phyloP scores from a whole-genome alignment of 2,888 invertebrate genomes.

The Amiota minor region DNA sequence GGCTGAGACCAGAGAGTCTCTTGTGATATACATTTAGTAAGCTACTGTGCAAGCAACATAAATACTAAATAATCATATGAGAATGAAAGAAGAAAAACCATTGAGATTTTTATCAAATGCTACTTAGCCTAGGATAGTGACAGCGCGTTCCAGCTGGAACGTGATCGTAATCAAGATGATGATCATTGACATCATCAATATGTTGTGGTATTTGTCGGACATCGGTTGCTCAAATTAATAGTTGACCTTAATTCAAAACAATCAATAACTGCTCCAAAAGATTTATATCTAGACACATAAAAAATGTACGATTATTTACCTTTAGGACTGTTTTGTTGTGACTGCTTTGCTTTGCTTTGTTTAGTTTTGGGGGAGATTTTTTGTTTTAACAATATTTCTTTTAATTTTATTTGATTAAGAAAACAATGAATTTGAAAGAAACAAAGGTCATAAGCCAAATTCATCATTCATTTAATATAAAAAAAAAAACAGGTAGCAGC shows the following conservation, averaged over 20 bases:
- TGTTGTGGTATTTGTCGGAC: background rate
- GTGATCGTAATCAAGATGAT: background rate
- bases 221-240: slow-evolving; percentile 32
- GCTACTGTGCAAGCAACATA: slow-evolving; percentile 10
- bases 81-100: background rate
- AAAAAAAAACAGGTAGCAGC: too few species aligned
- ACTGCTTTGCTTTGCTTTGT: slow-evolving; percentile 1
- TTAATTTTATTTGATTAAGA: too few species aligned
- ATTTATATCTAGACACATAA: slow-evolving; percentile 22
- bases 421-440: background rate
- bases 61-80: background rate
- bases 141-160: background rate
- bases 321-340: slow-evolving; percentile 3
- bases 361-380: too few species aligned
- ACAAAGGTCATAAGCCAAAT: slow-evolving; percentile 2
- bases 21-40: background rate
- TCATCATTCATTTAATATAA: too few species aligned
- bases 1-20: too few species aligned
- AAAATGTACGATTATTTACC: background rate
- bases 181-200: background rate
- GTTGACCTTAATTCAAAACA: slow-evolving; percentile 66
- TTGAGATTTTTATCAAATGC: slow-evolving; percentile 8
- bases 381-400: too few species aligned
- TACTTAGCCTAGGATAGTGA: background rate
- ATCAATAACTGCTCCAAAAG: slow-evolving; percentile 62